Percentiles rank a stretch among this genome's conserved stretches.
These are phyloP conservation scores for Agrochola litura DNA, from an alignment of 2,888 invertebrate genomes.

Conservation along the genomic window DNA sequence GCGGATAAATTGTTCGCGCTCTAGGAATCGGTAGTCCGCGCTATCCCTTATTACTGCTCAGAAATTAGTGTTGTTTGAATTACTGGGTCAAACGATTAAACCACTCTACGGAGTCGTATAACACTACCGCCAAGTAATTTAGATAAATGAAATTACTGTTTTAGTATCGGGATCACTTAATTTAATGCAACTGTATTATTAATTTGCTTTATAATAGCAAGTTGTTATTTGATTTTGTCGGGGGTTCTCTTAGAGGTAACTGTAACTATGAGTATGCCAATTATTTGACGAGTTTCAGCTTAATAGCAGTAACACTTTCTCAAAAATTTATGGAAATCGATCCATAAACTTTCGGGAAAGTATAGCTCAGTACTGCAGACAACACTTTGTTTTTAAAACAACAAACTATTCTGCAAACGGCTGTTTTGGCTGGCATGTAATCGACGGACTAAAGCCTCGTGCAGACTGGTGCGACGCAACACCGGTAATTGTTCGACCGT, in stretches of 20 bases:
- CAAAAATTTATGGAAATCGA: background rate
- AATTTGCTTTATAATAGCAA: slow-evolving; percentile 5
- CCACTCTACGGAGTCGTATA: slow-evolving; percentile 60
- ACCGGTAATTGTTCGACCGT: too few relatives aligned
- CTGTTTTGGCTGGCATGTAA: background rate
- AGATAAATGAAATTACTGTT: slow-evolving; percentile 63
- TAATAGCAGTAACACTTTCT: background rate
- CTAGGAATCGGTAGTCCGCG: slow-evolving; percentile 17
- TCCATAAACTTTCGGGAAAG: background rate
- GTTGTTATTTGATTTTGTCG: slow-evolving; percentile 18
- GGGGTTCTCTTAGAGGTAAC: background rate
- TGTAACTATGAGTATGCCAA: background rate
- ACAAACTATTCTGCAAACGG: background rate
- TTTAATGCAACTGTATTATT: slow-evolving; percentile 37
- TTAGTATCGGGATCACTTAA: slow-evolving; percentile 46
- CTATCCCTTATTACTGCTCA: slow-evolving; percentile 50
- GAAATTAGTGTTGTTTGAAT: slow-evolving; percentile 68
- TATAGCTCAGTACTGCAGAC: background rate
- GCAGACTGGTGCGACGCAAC: too few relatives aligned
- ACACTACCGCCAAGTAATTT: slow-evolving; percentile 62
- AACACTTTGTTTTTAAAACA: background rate
- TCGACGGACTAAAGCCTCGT: too few relatives aligned
- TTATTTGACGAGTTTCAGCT: background rate
- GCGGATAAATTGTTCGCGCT: slow-evolving; percentile 19
- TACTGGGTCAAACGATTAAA: slow-evolving; percentile 68